These are phyloP conservation scores for Helobdella robusta DNA, from an alignment of 2,888 invertebrate genomes.

Conservation along the genomic window DNA sequence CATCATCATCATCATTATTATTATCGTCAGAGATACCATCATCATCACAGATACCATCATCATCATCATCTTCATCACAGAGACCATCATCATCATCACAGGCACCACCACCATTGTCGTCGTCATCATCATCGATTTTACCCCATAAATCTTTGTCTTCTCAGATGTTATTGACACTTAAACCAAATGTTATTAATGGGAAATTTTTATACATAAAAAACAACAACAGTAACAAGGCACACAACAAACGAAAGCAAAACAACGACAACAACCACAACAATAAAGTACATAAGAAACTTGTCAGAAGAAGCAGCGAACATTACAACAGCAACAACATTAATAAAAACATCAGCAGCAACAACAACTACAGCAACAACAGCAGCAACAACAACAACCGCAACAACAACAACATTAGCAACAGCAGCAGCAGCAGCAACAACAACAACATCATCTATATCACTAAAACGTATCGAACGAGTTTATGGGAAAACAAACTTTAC, in stretches of 20 bases:
- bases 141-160: background rate
- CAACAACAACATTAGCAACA: too few relatives aligned
- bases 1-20: background rate
- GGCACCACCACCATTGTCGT: background rate
- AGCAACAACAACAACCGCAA: too few relatives aligned
- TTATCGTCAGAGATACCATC: background rate
- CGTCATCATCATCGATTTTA: background rate
- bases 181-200: too few relatives aligned
- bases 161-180: too few relatives aligned
- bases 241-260: too few relatives aligned
- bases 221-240: too few relatives aligned
- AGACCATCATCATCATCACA: background rate
- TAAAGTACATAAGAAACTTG: too few relatives aligned
- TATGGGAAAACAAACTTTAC: slow-evolving; percentile 30
- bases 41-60: background rate
- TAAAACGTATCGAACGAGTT: slow-evolving; percentile 19
- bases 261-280: too few relatives aligned
- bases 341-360: background rate
- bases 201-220: too few relatives aligned
- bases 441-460: slow-evolving; percentile 1
- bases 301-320: background rate
- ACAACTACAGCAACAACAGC: too few relatives aligned
- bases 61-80: background rate
- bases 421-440: background rate
- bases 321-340: background rate